phyloP scores from a whole-genome alignment of 2,888 invertebrate genomes.

The Beris morrisii region DNA sequence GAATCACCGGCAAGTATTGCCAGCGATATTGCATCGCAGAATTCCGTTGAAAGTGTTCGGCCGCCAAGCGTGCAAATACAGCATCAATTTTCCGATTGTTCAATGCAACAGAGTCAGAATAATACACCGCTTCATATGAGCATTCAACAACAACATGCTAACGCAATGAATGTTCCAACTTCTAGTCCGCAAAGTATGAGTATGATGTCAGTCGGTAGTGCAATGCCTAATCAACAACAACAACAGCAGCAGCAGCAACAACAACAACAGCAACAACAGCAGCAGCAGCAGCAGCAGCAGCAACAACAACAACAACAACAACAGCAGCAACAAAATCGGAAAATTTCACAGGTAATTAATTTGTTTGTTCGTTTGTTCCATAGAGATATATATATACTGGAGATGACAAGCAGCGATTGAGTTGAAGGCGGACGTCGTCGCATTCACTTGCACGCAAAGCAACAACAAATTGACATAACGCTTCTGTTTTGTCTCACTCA shows the following conservation, averaged over 20 bases:
- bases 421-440: no score
- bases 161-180: slow-evolving; percentile 54
- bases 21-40: slow-evolving; percentile 79
- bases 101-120: slow-evolving; percentile 64
- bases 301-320: slow-evolving; percentile 42
- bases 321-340: slow-evolving; percentile 44
- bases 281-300: slow-evolving; percentile 44
- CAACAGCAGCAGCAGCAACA: slow-evolving; percentile 45
- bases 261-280: slow-evolving; percentile 46
- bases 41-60: slow-evolving; percentile 64
- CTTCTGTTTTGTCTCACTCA: no score
- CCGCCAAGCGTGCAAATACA: slow-evolving; percentile 61
- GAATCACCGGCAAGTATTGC: slow-evolving; percentile 89
- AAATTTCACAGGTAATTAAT: slow-evolving; percentile 45
- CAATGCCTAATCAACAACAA: slow-evolving; percentile 45
- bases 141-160: slow-evolving; percentile 57
- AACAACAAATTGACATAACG: no score
- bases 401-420: no score
- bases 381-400: no score
- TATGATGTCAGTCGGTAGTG: slow-evolving; percentile 44
- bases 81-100: slow-evolving; percentile 66
- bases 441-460: no score
- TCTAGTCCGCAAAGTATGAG: slow-evolving; percentile 58
- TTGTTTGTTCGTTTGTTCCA: no score
- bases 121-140: slow-evolving; percentile 58